Evolutionary conservation across 2,113 vertebrate species (phyloP).

Genomic region (Genyomyrus donnyi): DNA sequence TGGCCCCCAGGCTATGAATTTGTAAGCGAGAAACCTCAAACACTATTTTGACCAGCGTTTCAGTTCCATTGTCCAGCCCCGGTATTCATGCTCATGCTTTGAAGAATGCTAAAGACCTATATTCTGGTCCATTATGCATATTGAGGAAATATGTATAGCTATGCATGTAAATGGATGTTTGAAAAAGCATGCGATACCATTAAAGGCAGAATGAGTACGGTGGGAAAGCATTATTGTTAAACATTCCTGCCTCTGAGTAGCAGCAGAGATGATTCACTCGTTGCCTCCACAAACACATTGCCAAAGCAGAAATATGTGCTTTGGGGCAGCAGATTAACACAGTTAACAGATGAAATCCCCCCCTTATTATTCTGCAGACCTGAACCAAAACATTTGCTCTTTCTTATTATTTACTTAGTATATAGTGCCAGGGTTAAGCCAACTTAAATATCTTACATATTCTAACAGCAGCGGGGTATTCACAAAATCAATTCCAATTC

Average conservation of each 20-base stretch:
- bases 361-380: background rate
- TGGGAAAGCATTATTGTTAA: background rate
- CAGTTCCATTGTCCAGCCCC: background rate
- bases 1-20: background rate
- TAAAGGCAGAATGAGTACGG: background rate
- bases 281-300: background rate
- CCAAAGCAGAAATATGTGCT: background rate
- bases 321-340: background rate
- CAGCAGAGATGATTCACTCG: background rate
- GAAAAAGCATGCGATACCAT: background rate
- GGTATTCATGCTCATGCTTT: background rate
- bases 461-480: background rate
- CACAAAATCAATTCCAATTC: background rate
- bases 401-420: background rate
- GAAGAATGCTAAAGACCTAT: background rate
- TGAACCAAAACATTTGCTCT: background rate
- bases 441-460: background rate
- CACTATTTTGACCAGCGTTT: background rate
- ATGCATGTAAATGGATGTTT: background rate
- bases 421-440: background rate
- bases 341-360: background rate
- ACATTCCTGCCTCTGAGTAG: background rate
- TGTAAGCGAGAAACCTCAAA: background rate
- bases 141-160: background rate
- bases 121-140: background rate